Conservation (phyloP, 2,888 invertebrate genomes). For the Heteropelma amictum region DNA sequence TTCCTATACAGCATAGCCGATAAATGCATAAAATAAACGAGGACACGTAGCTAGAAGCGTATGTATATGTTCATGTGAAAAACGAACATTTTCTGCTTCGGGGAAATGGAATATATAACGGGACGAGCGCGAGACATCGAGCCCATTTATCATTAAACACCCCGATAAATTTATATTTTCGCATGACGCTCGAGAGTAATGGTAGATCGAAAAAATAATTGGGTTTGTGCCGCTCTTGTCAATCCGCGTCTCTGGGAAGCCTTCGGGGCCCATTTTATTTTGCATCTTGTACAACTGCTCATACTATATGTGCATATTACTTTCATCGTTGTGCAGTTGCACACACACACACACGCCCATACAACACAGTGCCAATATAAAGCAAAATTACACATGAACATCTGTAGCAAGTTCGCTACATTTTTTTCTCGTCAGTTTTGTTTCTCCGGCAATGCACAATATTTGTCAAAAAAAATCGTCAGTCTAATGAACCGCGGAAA, state of each 20-base stretch:
- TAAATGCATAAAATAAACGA: constrained; percentile 17
- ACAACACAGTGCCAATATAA: constrained; percentile 67
- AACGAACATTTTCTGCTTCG: constrained; percentile 28
- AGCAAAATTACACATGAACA: constrained; percentile 27
- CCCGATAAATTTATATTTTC: constrained; percentile 51
- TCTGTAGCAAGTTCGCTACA: constrained; percentile 29
- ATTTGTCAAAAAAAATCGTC: constrained; percentile 33
- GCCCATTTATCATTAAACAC: constrained; percentile 39
- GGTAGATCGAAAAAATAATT: constrained; percentile 46
- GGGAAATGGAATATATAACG: constrained; percentile 16
- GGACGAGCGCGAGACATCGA: constrained; percentile 17
- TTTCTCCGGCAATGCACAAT: constrained; percentile 12
- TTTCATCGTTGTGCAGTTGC: not conserved
- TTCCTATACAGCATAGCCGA: constrained; percentile 47
- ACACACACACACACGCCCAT: constrained; percentile 39
- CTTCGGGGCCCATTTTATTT: too few species aligned
- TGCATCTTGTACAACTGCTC: too few species aligned
- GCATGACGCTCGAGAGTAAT: constrained; percentile 42
- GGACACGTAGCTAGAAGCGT: constrained; percentile 6
- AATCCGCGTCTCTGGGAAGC: too few species aligned
- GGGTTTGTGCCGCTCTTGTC: constrained; percentile 32
- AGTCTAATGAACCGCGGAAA: not conserved
- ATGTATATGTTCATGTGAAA: constrained; percentile 6
- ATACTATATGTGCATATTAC: constrained; percentile 1
- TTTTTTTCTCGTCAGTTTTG: constrained; percentile 17